Conservation (phyloP, 2,113 vertebrate genomes). For the Saguinus midas region DNA sequence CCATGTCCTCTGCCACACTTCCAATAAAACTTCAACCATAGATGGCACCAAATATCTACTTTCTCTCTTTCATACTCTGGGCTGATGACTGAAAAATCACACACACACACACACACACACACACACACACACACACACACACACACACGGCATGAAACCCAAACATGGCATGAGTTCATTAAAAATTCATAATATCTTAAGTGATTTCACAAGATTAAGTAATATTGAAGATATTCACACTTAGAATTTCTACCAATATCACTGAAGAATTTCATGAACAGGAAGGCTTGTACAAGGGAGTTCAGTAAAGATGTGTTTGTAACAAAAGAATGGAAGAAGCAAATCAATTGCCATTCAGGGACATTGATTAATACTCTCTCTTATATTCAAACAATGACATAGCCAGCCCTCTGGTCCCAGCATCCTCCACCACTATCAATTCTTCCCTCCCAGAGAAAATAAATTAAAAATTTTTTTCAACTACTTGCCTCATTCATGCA, state of each 20-base stretch:
- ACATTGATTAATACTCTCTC: background rate
- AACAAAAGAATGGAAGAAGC: background rate
- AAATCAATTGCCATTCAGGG: background rate
- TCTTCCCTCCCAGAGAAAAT: background rate
- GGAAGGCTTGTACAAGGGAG: background rate
- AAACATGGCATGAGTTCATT: background rate
- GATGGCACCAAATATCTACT: background rate
- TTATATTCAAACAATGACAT: background rate
- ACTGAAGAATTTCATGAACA: background rate
- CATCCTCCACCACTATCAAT: background rate
- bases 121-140: background rate
- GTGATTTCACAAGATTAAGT: background rate
- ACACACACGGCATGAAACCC: background rate
- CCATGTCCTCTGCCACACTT: background rate
- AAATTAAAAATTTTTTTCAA: background rate
- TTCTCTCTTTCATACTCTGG: background rate
- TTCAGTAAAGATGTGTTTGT: background rate
- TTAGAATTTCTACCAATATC: background rate
- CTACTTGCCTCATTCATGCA: background rate
- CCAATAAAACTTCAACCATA: background rate
- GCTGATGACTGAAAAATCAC: background rate
- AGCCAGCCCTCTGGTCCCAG: background rate
- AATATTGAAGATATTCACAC: background rate
- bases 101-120: background rate
- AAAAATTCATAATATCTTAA: constrained; percentile 23